A percentile compares a stretch with the other conserved stretches of the same genome.
Conservation (phyloP, 23 tunicate species). For the Oikopleura dioica region DNA sequence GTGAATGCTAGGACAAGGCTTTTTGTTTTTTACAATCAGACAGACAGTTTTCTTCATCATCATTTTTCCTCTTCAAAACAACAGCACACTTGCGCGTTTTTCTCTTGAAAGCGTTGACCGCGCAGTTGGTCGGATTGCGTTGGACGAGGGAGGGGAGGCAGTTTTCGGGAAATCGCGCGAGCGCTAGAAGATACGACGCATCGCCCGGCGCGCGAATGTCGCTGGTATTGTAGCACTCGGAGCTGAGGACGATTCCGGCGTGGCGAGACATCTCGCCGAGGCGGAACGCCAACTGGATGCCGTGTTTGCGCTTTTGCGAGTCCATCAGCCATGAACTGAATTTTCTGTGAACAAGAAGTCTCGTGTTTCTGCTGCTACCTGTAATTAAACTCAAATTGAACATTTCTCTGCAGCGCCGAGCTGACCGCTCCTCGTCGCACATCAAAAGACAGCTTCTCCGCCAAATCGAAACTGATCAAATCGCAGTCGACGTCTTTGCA, state of each 20-base stretch:
- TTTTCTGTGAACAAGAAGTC: too few relatives aligned
- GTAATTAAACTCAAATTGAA: background rate
- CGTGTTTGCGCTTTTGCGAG: background rate
- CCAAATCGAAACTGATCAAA: background rate
- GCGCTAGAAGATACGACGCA: background rate
- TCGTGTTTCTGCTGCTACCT: too few relatives aligned
- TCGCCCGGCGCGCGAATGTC: conserved; percentile 3
- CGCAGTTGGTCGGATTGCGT: background rate
- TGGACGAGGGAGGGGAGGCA: background rate
- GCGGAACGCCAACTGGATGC: background rate
- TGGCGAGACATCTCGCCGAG: too few relatives aligned
- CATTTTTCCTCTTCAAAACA: background rate
- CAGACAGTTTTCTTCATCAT: background rate
- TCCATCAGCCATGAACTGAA: background rate
- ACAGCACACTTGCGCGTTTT: conserved; percentile 3
- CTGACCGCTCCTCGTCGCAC: background rate
- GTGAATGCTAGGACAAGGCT: too few relatives aligned
- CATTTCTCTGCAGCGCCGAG: background rate
- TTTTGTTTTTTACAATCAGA: too few relatives aligned
- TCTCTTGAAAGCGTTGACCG: background rate
- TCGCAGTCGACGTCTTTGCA: background rate
- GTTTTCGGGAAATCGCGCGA: background rate
- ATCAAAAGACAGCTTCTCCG: background rate
- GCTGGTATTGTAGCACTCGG: background rate
- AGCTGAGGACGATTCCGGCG: background rate